Percentiles rank a stretch among this genome's conserved stretches.
phyloP scores from a whole-genome alignment of 2,797 vertebrate genomes.

The Synanceia verrucosa region DNA sequence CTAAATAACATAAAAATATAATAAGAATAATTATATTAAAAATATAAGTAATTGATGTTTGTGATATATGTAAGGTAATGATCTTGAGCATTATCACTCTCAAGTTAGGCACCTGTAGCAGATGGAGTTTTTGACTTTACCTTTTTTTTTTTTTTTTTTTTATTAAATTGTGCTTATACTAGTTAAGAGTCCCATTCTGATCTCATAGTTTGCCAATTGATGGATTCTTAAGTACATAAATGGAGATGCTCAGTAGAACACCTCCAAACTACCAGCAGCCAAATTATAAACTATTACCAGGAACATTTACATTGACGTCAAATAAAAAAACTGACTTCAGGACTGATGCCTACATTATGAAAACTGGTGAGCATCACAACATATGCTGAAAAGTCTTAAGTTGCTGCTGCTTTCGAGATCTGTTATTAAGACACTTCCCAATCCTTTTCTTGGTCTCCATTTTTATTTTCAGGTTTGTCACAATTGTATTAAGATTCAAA shows the following conservation, averaged over 20 bases:
- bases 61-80: no score
- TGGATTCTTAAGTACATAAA: background rate
- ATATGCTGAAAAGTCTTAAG: background rate
- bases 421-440: fast-evolving
- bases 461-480: constrained; percentile 18
- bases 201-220: background rate
- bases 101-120: no score
- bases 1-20: no score
- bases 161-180: background rate
- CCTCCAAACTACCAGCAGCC: no score
- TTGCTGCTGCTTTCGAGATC: background rate
- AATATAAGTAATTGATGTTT: background rate
- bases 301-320: background rate
- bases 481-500: background rate
- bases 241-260: background rate
- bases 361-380: background rate
- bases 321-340: background rate
- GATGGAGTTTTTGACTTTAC: background rate
- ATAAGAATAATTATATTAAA: background rate
- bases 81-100: background rate
- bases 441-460: background rate
- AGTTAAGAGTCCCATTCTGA: background rate
- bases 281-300: background rate
- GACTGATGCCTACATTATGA: background rate
- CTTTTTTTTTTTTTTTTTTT: background rate